Base-by-base conservation (phyloP, 2,888 invertebrate species). In the Cepaea hortensis region DNA sequence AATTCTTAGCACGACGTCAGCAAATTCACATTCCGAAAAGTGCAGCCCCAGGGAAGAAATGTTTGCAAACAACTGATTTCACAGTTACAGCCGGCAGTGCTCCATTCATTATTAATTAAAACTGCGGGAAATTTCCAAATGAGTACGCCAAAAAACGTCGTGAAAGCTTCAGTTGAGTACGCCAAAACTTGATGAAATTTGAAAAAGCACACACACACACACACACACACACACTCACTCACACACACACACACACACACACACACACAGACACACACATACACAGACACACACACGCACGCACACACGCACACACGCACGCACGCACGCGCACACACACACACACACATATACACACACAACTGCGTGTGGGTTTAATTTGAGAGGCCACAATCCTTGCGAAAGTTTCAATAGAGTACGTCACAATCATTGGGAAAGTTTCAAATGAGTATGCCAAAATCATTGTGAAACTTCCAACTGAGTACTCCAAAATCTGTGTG, bases 161-260 rank as follows among this genome's bases (percentile, higher is more conserved):
- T 18, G n/a, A 68, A 68, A 7, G 68, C 18, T 68, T 20, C 13
- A 68, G 7, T 11, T 18, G 15, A n/a, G 35, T 3, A 20, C 48
- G 70, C 68, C 18, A 35, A n/a, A 35, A 35, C 1, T 35, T 35
- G 35, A 35, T 35, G 35, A 35, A 35, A 48, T n/a, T 15, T 18
- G 15, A 23, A 13, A 23, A 20, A 65, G n/a, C 48, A 48, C 82
- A 70, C 70, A 48, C 68, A 48, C 82, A 46, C 70, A 48, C 70
- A 46, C n/a, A 82, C 82, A 68, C 70, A 82, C 70, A 46, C 48
- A 50, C 70, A 70, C 70, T 3, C 82, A 48, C 70, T 11, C 70
- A 35, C 70, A 35, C 35, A 68, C 82, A n/a, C 82, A 82, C 70
- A 2, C 68, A 82, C 70, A 68, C 81, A 82, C 70, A 68, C 70